Conservation (phyloP, 2,113 vertebrate genomes). For the Ciconia boyciana region DNA sequence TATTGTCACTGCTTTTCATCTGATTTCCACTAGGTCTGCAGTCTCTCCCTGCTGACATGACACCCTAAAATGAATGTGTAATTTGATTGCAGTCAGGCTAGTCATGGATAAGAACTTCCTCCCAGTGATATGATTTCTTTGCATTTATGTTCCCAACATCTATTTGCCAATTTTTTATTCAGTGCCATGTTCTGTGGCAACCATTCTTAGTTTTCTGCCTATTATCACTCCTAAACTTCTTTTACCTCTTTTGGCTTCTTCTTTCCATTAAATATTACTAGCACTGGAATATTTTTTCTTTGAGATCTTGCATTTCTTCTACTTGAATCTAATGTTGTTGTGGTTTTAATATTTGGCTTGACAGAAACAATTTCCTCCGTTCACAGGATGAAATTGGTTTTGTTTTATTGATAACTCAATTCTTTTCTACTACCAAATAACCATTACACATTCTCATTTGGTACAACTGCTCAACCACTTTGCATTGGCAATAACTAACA, state of each 20-base stretch:
- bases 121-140: neutral
- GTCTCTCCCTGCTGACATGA: neutral
- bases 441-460: neutral
- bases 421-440: constrained; percentile 8
- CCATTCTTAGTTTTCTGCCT: constrained; percentile 33
- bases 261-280: constrained; percentile 48
- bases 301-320: constrained; percentile 51
- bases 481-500: neutral
- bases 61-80: constrained; percentile 3
- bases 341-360: constrained; percentile 40
- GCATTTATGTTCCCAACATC: neutral
- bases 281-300: constrained; percentile 30
- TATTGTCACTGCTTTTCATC: neutral
- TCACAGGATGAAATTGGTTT: constrained; percentile 10
- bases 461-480: neutral
- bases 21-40: neutral
- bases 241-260: constrained; percentile 43
- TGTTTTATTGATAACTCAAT: constrained; percentile 37
- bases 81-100: constrained; percentile 8
- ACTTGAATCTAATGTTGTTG: constrained; percentile 41
- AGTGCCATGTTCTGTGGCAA: constrained; percentile 18
- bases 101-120: neutral
- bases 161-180: constrained; percentile 29
- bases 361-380: constrained; percentile 25
- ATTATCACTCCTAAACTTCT: constrained; percentile 29